Base-by-base conservation (phyloP, 2,888 invertebrate genomes). In the Hypomecis atomaria region DNA sequence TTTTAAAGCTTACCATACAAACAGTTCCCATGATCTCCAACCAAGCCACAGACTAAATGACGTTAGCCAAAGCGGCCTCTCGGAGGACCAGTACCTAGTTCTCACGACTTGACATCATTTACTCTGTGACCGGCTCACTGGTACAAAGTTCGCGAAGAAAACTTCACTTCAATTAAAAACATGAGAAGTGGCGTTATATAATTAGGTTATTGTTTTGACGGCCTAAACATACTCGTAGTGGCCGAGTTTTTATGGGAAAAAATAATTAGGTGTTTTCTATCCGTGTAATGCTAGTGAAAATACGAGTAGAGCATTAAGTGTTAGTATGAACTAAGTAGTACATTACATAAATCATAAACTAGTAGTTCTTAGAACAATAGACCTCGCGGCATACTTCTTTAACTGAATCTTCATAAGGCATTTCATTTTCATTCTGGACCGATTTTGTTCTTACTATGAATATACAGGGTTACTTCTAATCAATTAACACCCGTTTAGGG, bases 61-160 rank as follows among this genome's bases (percentile, higher is more conserved):
- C 23, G 40, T n/a, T 23, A 48, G 7, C 8, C 13, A 9, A 23
- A 13, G 58, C 72, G 68, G 70, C 70, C 71, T 73, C 73, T 74
- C 71, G 42, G 57, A 59, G 59, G 50, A 50, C 50, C 72, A 44
- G 64, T 69, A 65, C 77, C 78, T 70, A 75, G 68, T 79, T 78
- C 77, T 72, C 78, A 78, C 75, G 72, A 76, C 71, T 75, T 73
- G 69, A 68, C 69, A 69, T 69, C 71, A 69, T 70, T 0, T n/a
- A 37, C 52, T 42, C 54, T 66, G 63, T 61, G 63, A 63, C 57
- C 61, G 47, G 38, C 47, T 37, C 47, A 61, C 60, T 49, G 36
- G 10, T 42, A 33, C 42, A 11, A 36, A 56, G 34, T 44, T 42
- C 49, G 40, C 34, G 3, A 23, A 23, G 38, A 48, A 33, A 47